Evolutionary conservation across 2,797 vertebrate genomes (phyloP).

Genomic region (Oreochromis grahami): DNA sequence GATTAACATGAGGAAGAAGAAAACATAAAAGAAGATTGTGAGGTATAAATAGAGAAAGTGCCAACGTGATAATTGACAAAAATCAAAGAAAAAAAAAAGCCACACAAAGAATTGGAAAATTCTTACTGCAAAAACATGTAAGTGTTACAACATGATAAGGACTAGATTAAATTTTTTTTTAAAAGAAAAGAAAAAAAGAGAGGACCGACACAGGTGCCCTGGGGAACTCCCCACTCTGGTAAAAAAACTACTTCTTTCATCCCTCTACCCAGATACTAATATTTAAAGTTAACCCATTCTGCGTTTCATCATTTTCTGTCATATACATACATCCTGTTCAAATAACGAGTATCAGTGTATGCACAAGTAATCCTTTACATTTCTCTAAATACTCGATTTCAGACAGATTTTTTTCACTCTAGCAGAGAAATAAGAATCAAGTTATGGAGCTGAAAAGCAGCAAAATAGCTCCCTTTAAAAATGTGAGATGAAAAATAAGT

Average conservation of each 20-base stretch:
- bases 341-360: neutral
- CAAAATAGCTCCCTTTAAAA: neutral
- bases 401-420: neutral
- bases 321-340: neutral
- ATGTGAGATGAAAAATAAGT: neutral
- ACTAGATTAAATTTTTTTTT: neutral
- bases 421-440: neutral
- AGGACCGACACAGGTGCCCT: neutral
- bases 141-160: neutral
- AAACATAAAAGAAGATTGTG: neutral
- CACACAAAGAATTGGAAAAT: neutral
- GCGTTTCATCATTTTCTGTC: neutral
- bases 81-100: neutral
- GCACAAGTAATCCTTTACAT: neutral
- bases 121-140: neutral
- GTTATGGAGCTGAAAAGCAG: neutral
- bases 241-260: neutral
- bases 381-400: neutral
- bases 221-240: slow-evolving; percentile 14
- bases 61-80: neutral
- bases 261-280: neutral
- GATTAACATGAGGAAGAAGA: neutral
- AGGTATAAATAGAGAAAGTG: neutral
- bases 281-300: neutral
- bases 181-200: neutral